A percentile compares a stretch with the other conserved stretches of the same genome.
These are phyloP conservation scores for Connochaetes taurinus DNA, from an alignment of 2,113 vertebrate genomes.

Conservation along the genomic window DNA sequence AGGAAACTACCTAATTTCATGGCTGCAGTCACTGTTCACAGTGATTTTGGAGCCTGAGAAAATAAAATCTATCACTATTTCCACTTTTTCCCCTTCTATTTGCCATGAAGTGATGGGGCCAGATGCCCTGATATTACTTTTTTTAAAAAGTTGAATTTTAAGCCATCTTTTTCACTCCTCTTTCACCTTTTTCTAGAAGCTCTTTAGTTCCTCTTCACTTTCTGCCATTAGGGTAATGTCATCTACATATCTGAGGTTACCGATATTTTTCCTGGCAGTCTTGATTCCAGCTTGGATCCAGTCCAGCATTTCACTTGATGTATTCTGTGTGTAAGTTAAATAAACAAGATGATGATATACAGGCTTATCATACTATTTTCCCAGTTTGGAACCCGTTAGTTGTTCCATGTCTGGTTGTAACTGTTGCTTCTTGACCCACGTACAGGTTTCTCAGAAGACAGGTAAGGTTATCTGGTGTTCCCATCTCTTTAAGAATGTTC, in stretches of 20 bases:
- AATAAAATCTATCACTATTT: neutral
- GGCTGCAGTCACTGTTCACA: neutral
- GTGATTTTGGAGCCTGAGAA: neutral
- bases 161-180: neutral
- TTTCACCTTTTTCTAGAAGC: neutral
- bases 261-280: neutral
- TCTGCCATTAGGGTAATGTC: neutral
- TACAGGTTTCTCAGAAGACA: neutral
- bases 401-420: neutral
- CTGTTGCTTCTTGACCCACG: neutral
- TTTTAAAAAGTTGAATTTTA: neutral
- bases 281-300: neutral
- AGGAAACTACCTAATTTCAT: neutral
- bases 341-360: neutral
- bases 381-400: neutral
- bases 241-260: neutral
- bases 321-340: neutral
- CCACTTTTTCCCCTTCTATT: neutral
- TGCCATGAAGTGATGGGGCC: neutral
- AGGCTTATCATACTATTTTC: neutral
- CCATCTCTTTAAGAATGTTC: neutral
- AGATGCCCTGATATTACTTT: neutral
- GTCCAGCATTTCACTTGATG: neutral
- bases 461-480: neutral
- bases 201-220: neutral